Percentiles rank a stretch among this genome's conserved stretches.
These are phyloP conservation scores for Vombatus ursinus DNA, from an alignment of 2,113 vertebrate genomes.

Conservation along the genomic window DNA sequence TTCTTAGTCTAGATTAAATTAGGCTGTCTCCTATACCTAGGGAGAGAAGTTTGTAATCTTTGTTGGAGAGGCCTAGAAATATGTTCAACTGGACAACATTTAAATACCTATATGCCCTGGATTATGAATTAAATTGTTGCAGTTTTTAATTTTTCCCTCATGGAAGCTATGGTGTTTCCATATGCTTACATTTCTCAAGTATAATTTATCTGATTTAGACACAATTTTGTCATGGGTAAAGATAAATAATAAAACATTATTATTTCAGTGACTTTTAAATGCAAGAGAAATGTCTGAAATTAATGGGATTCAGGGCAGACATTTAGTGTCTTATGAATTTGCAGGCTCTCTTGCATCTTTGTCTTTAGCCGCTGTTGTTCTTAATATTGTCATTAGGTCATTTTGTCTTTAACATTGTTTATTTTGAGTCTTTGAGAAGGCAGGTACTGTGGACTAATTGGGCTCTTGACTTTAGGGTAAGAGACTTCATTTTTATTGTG, in stretches of 20 bases:
- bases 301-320: not conserved
- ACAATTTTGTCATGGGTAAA: not conserved
- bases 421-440: not conserved
- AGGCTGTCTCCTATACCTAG: not conserved
- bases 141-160: not conserved
- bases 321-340: not conserved
- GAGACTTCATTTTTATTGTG: not conserved
- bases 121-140: not conserved
- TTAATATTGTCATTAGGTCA: not conserved
- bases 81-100: not conserved
- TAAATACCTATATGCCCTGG: not conserved
- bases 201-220: not conserved
- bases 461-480: not conserved
- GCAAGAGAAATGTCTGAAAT: not conserved
- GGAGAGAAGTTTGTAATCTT: not conserved
- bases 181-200: not conserved
- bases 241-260: not conserved
- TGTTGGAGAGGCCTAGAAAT: conserved; percentile 30
- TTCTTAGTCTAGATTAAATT: not conserved
- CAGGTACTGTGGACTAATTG: not conserved
- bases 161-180: not conserved
- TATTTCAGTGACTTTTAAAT: not conserved
- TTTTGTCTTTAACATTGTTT: not conserved
- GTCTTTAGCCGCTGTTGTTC: not conserved
- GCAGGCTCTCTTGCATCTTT: not conserved